Base-by-base conservation (phyloP, 2,888 invertebrate genomes). In the Acanthoscelides obtectus region DNA sequence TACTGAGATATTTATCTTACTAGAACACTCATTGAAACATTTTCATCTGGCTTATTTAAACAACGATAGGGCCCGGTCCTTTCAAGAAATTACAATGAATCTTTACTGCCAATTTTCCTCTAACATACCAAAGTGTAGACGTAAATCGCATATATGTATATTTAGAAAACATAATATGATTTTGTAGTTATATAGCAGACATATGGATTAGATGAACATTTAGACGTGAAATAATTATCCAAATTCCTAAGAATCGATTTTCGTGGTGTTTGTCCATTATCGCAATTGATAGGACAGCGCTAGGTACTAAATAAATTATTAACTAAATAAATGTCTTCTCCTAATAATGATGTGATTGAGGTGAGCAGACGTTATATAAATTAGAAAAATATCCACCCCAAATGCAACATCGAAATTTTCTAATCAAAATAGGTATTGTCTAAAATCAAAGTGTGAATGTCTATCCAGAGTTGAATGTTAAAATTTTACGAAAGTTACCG, bases 401-500 rank as follows among this genome's bases (percentile, higher is more conserved):
- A 8, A 45, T n/a, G n/a, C 17, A 45, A 45, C 45, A 12, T 45
- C 45, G 5, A 3, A 45, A 12, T 12, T 12, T 45, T 45, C 45
- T 12, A 12, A 45, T 12, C 1, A 6, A 45, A 45, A 45, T 12
- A 12, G 12, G 12, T 45, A 45, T 12, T 8, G 17, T 45, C 17
- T 45, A 45, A 17, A 12, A 45, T 45, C 45, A 45, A 45, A 45
- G 1, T 45, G 17, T 45, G 17, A 45, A 45, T 45, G 17, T 45
- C 45, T 45, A 45, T 45, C 45, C 6, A 45, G 45, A 45, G 45
- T 45, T 45, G 6, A 45, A 6, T 6, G 17, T 45, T 45, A 1
- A 45, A 45, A 45, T 75, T 76, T 75, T 75, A 76, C 71, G 72
- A 75, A 76, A 76, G 76, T 76, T 76, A 76, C 76, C 76, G 68